Evolutionary conservation across 2,888 invertebrate genomes (phyloP).

Genomic region (Apeira syringaria): DNA sequence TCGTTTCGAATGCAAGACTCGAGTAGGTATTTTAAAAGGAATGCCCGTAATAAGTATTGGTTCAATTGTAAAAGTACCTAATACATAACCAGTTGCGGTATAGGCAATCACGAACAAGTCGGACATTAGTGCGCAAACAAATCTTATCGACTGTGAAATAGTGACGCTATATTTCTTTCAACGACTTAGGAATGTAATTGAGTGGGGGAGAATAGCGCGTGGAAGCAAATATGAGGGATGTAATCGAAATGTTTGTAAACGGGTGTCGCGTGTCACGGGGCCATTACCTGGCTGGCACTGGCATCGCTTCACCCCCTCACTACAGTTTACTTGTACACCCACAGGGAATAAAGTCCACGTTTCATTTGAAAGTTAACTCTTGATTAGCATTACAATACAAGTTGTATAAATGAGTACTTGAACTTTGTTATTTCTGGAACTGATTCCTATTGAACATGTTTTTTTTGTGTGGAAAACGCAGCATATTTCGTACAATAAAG

Average conservation of each 20-base stretch:
- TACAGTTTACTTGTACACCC: slow-evolving; percentile 29
- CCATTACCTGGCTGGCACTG: slow-evolving; percentile 54
- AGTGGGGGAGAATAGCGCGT: slow-evolving; percentile 56
- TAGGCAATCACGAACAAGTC: slow-evolving; percentile 19
- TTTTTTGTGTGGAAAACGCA: no score
- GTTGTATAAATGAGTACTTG: slow-evolving; percentile 26
- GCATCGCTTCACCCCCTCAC: slow-evolving; percentile 36
- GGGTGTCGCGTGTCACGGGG: slow-evolving; percentile 67
- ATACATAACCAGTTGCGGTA: slow-evolving; percentile 2
- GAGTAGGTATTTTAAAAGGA: slow-evolving; percentile 15
- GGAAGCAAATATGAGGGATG: slow-evolving; percentile 73
- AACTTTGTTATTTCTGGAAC: no score
- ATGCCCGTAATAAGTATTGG: slow-evolving; percentile 8
- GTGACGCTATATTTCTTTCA: slow-evolving; percentile 26
- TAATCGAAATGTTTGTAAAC: slow-evolving; percentile 78
- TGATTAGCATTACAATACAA: slow-evolving; percentile 23
- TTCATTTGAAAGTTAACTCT: slow-evolving; percentile 37
- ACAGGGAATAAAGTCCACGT: slow-evolving; percentile 39
- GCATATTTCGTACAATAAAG: no score
- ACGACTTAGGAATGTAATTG: slow-evolving; percentile 44
- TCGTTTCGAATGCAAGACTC: slow-evolving; percentile 5
- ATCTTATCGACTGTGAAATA: slow-evolving; percentile 22
- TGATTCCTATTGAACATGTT: no score
- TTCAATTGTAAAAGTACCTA: not conserved
- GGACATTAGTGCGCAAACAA: slow-evolving; percentile 16